These are phyloP conservation scores for Mesocricetus auratus DNA, from an alignment of 2,113 vertebrate genomes.

Conservation along the genomic window DNA sequence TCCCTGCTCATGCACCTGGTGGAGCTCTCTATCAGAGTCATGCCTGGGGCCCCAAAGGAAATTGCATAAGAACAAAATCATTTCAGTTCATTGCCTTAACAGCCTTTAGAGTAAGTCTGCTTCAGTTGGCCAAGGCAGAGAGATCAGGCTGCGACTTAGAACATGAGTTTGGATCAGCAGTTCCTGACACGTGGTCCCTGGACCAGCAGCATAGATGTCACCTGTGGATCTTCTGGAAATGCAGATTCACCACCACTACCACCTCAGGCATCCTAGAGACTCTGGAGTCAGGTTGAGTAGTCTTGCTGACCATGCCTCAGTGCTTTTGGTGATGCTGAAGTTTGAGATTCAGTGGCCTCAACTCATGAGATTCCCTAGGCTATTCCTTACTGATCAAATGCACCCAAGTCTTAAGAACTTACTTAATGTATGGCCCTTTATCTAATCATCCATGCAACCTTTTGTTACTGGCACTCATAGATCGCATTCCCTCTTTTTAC, in stretches of 20 bases:
- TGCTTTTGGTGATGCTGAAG: background rate
- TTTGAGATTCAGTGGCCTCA: background rate
- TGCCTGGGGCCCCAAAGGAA: conserved; percentile 20
- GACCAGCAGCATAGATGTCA: background rate
- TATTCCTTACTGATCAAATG: background rate
- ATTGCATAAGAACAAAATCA: background rate
- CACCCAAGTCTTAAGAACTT: background rate
- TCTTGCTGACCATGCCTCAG: background rate
- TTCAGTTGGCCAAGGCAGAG: background rate
- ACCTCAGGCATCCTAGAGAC: background rate
- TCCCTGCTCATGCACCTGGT: background rate
- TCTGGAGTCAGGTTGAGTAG: background rate
- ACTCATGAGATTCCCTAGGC: background rate
- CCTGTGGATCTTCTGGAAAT: background rate
- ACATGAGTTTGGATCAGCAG: background rate
- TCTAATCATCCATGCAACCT: background rate
- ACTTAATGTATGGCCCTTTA: background rate
- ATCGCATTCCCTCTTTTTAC: conserved; percentile 28
- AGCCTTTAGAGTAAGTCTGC: background rate
- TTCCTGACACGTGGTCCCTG: background rate
- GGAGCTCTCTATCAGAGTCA: background rate
- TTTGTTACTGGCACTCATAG: background rate
- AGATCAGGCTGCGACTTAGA: background rate
- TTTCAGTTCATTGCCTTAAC: conserved; percentile 12
- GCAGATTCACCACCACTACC: background rate